Evolutionary conservation across 2,113 vertebrate genomes (phyloP), one percentile per base, ranked within the genome.

Genomic region (Thermophis baileyi): DNA sequence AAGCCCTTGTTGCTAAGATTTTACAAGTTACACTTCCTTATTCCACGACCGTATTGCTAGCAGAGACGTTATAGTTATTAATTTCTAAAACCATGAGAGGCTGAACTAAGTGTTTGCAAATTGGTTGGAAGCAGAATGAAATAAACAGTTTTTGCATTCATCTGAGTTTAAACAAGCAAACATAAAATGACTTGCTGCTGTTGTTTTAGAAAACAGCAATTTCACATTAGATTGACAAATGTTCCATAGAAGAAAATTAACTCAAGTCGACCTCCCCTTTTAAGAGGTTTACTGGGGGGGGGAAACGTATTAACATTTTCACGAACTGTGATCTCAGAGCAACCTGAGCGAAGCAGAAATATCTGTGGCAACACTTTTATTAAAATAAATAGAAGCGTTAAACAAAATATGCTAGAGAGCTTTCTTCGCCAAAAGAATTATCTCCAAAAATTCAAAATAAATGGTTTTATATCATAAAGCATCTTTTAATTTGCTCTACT

Each of bases 1-100:
- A 8, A 90, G 81, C 92, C 44, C 35, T 51, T 87, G 53, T 74
- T 53, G 12, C 87, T 90, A 90, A 86, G 49, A 96, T 88, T 74
- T 74, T 44, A 91, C 16, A 92, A 51, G 2, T 90, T 91, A 8
- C 49, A 92, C 90, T 91, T 93, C 51, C 90, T 63, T 89, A 89
- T 47, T 25, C 10, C 10, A 57, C 22, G 16, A 10, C 4, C 51
- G 60, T 0, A 3, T 50, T 12, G 46, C 4, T 87, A 90, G 14
- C 40, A 9, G 53, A 91, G 9, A 91, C 6, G 12, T 92, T 44
- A 92, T 92, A 50, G 0, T 0, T 3, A 89, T 7, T 69, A 44
- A 93, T 87, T 87, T 44, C 88, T 53, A 18, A 90, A 94, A 92
- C 25, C 24, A 81, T 47, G 35, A 49, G 54, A 14, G 54, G n/a